These are phyloP conservation scores for Noctua pronuba DNA, from an alignment of 2,888 invertebrate genomes.

Conservation along the genomic window DNA sequence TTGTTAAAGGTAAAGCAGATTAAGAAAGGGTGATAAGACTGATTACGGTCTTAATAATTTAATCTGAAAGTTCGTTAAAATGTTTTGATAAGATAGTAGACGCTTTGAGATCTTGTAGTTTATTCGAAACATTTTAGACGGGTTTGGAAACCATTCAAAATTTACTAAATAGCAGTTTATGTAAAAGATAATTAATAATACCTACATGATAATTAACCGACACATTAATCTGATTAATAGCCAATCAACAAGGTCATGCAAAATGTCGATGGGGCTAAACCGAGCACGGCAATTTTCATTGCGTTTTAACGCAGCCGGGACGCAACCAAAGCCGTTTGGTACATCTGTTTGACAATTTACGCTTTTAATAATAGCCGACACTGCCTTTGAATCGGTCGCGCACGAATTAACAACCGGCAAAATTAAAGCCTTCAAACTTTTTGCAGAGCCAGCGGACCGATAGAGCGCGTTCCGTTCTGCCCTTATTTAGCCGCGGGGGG, in stretches of 20 bases:
- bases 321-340: slow-evolving; percentile 84
- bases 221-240: slow-evolving; percentile 55
- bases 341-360: slow-evolving; percentile 90
- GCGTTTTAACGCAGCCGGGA: slow-evolving; percentile 83
- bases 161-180: not conserved
- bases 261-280: slow-evolving; percentile 71
- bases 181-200: not conserved
- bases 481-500: slow-evolving; percentile 75
- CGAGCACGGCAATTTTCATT: slow-evolving; percentile 80
- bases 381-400: slow-evolving; percentile 88
- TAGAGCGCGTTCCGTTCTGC: slow-evolving; percentile 74
- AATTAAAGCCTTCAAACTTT: slow-evolving; percentile 89
- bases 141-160: not conserved
- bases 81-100: slow-evolving; percentile 44
- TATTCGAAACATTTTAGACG: not conserved
- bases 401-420: slow-evolving; percentile 87
- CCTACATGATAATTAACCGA: not conserved
- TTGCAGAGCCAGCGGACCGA: slow-evolving; percentile 79
- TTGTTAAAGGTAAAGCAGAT: slow-evolving; percentile 63
- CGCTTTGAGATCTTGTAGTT: slow-evolving; percentile 24
- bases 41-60: slow-evolving; percentile 55
- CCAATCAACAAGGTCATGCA: slow-evolving; percentile 62
- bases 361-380: slow-evolving; percentile 89
- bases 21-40: slow-evolving; percentile 58
- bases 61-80: slow-evolving; percentile 53